These are phyloP conservation scores for Clanis bilineata DNA, from an alignment of 2,888 invertebrate species.

Conservation along the genomic window DNA sequence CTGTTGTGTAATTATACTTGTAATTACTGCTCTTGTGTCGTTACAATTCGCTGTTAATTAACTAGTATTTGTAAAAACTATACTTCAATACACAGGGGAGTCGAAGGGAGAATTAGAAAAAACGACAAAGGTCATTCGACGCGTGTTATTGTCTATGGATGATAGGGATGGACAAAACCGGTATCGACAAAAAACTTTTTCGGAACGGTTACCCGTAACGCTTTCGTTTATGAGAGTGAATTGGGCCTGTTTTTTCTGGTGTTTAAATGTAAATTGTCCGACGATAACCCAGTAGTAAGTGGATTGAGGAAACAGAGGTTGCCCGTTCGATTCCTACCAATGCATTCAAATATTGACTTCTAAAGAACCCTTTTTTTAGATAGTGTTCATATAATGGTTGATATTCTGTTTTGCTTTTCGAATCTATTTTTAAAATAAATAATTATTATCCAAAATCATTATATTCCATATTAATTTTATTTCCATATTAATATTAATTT, in stretches of 20 bases:
- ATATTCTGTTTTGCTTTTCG: too few species aligned
- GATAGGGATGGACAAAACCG: not conserved
- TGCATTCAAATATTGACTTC: too few species aligned
- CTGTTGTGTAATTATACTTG: too few species aligned
- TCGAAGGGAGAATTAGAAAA: not conserved
- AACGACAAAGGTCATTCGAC: slow-evolving; percentile 4
- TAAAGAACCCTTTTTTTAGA: too few species aligned
- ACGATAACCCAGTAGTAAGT: too few species aligned
- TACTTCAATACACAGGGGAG: not conserved
- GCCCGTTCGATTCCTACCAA: too few species aligned
- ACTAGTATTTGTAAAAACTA: not conserved
- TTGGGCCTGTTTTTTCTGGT: not conserved
- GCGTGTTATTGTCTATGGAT: not conserved
- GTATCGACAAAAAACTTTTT: not conserved
- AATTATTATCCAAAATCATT: too few species aligned
- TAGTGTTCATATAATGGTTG: too few species aligned
- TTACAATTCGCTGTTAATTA: not conserved
- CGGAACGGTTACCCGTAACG: not conserved
- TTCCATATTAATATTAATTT: too few species aligned
- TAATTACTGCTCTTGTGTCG: not conserved
- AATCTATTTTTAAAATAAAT: too few species aligned
- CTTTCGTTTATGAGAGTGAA: not conserved
- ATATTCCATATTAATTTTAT: too few species aligned
- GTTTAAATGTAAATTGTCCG: not conserved
- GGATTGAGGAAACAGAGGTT: too few species aligned